Evolutionary conservation across 2,888 invertebrate genomes (phyloP), one percentile per base, ranked within the genome.

Genomic region (Fissipunctia ypsillon): DNA sequence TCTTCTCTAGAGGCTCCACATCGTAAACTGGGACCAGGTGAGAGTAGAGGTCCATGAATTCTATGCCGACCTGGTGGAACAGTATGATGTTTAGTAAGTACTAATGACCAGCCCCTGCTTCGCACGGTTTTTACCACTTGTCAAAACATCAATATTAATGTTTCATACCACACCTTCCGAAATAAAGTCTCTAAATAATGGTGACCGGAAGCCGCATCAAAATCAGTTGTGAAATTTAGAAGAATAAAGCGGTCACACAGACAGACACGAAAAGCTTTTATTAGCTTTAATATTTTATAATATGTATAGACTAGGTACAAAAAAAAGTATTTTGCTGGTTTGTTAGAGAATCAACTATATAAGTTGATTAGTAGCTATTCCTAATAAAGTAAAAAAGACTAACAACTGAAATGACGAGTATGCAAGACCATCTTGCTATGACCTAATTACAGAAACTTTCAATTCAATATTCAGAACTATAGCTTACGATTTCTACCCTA

Each of bases 1-100:
- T 99, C 96, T 99, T 99, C 94, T 99, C 99, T 71, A 99, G 95
- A 0, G 99, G 99, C 90, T 99, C 99, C 57, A 99, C 99, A 92
- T 99, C 99, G 93, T 99, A 99, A 0, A 99, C 99, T 0, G 99
- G 99, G 81, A 99, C 99, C 80, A 99, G 95, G 91, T 99, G 99
- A 77, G 99, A 99, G 96, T 99, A 99, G 72, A 99, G 97, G 93
- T 99, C 99, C 99, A 99, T 99, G 94, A 99, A 99, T 94, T 99
- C 99, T 89, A 99, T 99, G 59, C 99, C 99, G 74, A 99, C 98
- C 98, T 98, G 82, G 43, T 67, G 10, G 35, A 31, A 67, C 25
- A 31, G 9, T 1, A 50, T 38, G 10, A n/a, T 52, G 19, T 52
- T 64, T 52, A 73, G 25, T 38, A 14, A 45, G 3, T 54, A 28